Percentiles rank a stretch among this genome's conserved stretches.
Conservation (phyloP, 2,113 vertebrate species). For the Numida meleagris region DNA sequence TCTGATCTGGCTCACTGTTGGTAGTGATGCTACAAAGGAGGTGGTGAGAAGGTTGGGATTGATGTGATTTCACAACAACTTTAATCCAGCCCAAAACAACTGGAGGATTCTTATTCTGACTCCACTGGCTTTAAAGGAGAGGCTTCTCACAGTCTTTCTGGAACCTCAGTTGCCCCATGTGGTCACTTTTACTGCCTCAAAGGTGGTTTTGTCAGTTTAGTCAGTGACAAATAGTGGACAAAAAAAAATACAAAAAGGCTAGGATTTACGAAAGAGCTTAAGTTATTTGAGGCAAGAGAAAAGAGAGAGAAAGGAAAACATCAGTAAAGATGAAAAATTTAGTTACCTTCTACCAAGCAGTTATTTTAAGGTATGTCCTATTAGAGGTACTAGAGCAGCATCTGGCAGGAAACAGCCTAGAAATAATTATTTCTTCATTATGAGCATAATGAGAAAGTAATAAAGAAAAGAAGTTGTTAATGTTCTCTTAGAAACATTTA, state of each 20-base stretch:
- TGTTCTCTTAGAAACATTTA: constrained; percentile 19
- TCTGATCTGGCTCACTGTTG: neutral
- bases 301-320: neutral
- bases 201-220: neutral
- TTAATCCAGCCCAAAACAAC: too few species aligned
- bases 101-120: neutral
- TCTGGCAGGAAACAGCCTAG: constrained; percentile 53
- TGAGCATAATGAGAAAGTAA: constrained; percentile 46
- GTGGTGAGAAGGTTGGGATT: neutral
- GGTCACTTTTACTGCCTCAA: neutral
- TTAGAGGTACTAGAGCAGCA: constrained; percentile 54
- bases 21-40: neutral
- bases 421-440: constrained; percentile 62
- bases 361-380: constrained; percentile 58
- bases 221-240: neutral
- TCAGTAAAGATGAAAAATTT: neutral
- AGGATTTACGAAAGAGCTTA: neutral
- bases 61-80: neutral
- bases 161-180: neutral
- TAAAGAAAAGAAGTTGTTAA: constrained; percentile 25
- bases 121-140: neutral
- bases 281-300: neutral
- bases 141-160: rapidly evolving
- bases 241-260: neutral
- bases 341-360: constrained; percentile 1